These are phyloP conservation scores for Philhelius pedissequus DNA, from an alignment of 2,888 invertebrate species.

Conservation along the genomic window DNA sequence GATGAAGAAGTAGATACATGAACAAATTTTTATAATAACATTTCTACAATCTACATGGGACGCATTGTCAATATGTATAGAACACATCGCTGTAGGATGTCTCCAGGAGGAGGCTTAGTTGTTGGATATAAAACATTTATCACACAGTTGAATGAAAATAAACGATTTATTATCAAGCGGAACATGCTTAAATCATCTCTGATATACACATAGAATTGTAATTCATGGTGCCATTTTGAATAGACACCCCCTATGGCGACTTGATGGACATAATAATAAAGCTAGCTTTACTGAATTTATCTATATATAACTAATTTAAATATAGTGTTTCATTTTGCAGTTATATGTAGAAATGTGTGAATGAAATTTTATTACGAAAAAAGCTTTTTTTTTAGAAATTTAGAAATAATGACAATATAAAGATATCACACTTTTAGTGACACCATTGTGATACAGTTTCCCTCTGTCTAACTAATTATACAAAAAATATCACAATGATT, in stretches of 20 bases:
- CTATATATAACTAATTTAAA: neutral
- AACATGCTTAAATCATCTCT: constrained; percentile 38
- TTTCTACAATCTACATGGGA: neutral
- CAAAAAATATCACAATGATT: no score
- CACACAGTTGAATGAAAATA: constrained; percentile 46
- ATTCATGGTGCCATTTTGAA: constrained; percentile 18
- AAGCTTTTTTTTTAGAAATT: neutral
- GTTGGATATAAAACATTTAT: constrained; percentile 34
- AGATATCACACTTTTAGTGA: neutral
- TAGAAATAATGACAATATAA: neutral
- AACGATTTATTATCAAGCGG: constrained; percentile 38
- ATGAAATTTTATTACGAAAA: neutral
- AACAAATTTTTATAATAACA: neutral
- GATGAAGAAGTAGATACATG: constrained; percentile 10
- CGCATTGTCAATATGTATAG: neutral
- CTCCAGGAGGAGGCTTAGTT: neutral
- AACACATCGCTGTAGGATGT: neutral
- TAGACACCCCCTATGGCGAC: constrained; percentile 21
- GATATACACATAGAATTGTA: neutral
- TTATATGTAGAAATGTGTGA: neutral
- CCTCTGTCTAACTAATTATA: neutral
- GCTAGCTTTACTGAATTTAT: neutral
- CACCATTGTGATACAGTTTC: neutral
- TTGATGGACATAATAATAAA: constrained; percentile 9
- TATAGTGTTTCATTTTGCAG: neutral